Conservation (phyloP, 2,888 invertebrate species). For the Mellilla xanthometata region DNA sequence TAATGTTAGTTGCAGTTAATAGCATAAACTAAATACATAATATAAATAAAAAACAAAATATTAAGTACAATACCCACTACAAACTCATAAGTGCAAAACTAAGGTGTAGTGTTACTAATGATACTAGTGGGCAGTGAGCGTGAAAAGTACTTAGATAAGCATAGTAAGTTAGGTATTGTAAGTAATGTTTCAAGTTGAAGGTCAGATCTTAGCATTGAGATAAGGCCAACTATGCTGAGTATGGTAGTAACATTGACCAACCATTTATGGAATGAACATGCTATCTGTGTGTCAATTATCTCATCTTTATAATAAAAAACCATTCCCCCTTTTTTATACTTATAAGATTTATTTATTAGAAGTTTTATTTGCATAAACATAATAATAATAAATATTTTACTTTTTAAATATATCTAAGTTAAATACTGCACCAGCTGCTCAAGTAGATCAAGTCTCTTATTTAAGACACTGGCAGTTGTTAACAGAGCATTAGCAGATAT, state of each 20-base stretch:
- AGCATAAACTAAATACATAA: conserved; percentile 2
- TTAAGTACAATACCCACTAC: conserved; percentile 3
- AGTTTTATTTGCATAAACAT: too few species aligned
- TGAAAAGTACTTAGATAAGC: not conserved
- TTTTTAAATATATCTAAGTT: too few species aligned
- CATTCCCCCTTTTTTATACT: too few species aligned
- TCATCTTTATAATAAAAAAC: not conserved
- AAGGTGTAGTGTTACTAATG: not conserved
- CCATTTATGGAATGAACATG: conserved; percentile 32
- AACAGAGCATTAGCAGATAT: too few species aligned
- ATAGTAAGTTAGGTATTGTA: conserved; percentile 3
- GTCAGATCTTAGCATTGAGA: conserved; percentile 36
- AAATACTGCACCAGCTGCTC: too few species aligned
- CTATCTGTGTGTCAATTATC: conserved; percentile 18
- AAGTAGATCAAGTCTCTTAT: too few species aligned
- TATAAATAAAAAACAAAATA: conserved; percentile 3
- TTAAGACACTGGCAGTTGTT: too few species aligned
- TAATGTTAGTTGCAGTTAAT: conserved; percentile 2
- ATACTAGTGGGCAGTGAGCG: not conserved
- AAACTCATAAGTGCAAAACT: conserved; percentile 1
- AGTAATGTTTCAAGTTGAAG: conserved; percentile 44
- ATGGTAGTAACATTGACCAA: conserved; percentile 49
- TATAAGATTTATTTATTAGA: too few species aligned
- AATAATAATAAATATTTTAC: too few species aligned
- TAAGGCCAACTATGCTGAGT: conserved; percentile 33